Evolutionary conservation across 2,113 vertebrate genomes (phyloP).

Genomic region (Microtus richardsoni): DNA sequence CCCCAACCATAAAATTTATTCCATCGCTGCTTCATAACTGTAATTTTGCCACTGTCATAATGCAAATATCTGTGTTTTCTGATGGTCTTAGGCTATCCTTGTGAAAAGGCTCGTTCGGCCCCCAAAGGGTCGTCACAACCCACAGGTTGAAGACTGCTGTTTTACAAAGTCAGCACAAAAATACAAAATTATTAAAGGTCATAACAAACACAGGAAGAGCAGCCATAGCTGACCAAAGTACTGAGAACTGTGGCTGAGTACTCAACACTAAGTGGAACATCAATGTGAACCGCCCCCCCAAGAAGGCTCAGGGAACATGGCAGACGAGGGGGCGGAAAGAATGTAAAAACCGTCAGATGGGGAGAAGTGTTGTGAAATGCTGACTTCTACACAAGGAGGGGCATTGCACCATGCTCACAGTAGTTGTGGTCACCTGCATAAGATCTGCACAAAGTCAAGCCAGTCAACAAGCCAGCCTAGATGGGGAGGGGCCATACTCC

Average conservation of each 20-base stretch:
- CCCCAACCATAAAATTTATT: not conserved
- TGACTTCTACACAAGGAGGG: not conserved
- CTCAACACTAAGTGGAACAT: not conserved
- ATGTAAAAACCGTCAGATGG: not conserved
- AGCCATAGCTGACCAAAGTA: not conserved
- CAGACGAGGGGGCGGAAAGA: not conserved
- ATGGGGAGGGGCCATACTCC: not conserved
- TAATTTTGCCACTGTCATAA: not conserved
- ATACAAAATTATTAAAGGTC: not conserved
- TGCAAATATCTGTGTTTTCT: not conserved
- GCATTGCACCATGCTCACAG: not conserved
- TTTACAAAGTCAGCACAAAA: not conserved
- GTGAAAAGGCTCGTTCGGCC: not conserved
- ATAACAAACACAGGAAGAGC: not conserved
- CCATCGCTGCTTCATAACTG: not conserved
- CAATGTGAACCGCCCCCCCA: too few species aligned
- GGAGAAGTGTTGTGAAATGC: not conserved
- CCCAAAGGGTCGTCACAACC: not conserved
- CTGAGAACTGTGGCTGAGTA: not conserved
- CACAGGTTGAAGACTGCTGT: not conserved
- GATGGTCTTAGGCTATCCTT: not conserved
- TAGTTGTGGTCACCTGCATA: not conserved
- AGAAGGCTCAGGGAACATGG: not conserved
- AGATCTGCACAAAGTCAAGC: not conserved
- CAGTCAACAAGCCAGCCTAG: too few species aligned